Evolutionary conservation across 92 coral and sea anemone species (phyloP), one percentile per base, ranked within the genome.

Genomic region (Palythoa grandiflora): DNA sequence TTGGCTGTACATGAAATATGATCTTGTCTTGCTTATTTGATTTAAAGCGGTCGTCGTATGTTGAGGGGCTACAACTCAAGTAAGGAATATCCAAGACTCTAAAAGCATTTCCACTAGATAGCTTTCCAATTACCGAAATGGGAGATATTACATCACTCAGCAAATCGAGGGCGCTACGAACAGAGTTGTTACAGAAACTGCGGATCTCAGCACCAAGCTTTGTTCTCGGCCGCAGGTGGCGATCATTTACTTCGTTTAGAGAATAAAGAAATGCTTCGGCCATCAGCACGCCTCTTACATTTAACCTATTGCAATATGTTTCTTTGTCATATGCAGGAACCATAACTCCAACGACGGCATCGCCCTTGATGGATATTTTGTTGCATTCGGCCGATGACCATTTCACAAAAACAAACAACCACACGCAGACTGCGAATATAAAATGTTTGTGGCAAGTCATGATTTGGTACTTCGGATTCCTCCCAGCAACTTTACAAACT

Each of bases 51-150:
- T 78, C 51, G 81, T 80, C 68, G 21, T 89, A 84, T 35, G 93
- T 89, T 28, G 98, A 91, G 68, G 98, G 60, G 55, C 87, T 90
- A 38, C 98, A 95, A 54, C 98, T 95, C 80, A 95, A 77, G 87
- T 91, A 93, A 17, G 96, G 92, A 19, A 91, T 88, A 5, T 65
- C 20, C n/a, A 52, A 37, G 85, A 92, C 73, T 20, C 87, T 84
- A 59, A 94, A 71, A 15, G 89, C 28, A 28, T 20, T 77, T 28
- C 90, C 73, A 21, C 68, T 89, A 0, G 94, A 87, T 13, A 93
- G 87, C 44, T 86, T 84, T 4, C 96, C 98, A 21, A 90, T 76
- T 2, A 90, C 90, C 65, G 96, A 94, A 37, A 85, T 87, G 10
- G 86, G 74, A 10, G 57, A 6, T 48, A n/a, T 51, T 50, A 61